Conservation (phyloP, 2,888 invertebrate species). For the Anorthoa munda region DNA sequence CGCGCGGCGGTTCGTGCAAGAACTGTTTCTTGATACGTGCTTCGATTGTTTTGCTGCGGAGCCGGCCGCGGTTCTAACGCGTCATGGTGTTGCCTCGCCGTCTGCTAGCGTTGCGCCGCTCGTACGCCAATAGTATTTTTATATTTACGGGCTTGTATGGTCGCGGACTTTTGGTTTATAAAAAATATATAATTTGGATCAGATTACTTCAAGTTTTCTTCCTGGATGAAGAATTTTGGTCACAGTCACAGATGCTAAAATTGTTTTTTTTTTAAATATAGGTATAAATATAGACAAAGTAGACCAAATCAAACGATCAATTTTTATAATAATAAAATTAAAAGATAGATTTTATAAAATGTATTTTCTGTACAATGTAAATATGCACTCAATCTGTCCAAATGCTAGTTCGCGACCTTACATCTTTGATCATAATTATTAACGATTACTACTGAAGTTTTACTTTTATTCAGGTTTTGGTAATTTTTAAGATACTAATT, state of each 20-base stretch:
- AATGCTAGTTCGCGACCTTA: conserved; percentile 30
- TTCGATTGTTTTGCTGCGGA: conserved; percentile 92
- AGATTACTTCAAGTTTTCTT: not conserved
- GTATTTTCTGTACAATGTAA: conserved; percentile 9
- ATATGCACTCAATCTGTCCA: conserved; percentile 5
- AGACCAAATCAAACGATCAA: conserved; percentile 9
- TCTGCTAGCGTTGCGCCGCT: conserved; percentile 33
- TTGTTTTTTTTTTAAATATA: not conserved
- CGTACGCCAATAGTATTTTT: conserved; percentile 61
- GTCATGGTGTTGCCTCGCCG: conserved; percentile 71
- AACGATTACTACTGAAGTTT: conserved; percentile 28
- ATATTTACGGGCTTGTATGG: conserved; percentile 24
- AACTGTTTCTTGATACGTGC: conserved; percentile 96
- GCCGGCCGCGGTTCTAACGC: conserved; percentile 86
- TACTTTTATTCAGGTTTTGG: conserved; percentile 55
- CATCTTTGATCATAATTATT: conserved; percentile 4
- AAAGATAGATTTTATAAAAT: not conserved
- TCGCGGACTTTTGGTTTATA: conserved; percentile 17
- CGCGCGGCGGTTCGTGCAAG: conserved; percentile 97
- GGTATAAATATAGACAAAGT: not conserved
- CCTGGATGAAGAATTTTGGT: not conserved
- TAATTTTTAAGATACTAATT: conserved; percentile 53
- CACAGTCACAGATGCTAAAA: conserved; percentile 2
- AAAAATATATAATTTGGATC: not conserved
- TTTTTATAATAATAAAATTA: not conserved